phyloP scores from a whole-genome alignment of 2,888 invertebrate genomes.

The Smittia sp. region DNA sequence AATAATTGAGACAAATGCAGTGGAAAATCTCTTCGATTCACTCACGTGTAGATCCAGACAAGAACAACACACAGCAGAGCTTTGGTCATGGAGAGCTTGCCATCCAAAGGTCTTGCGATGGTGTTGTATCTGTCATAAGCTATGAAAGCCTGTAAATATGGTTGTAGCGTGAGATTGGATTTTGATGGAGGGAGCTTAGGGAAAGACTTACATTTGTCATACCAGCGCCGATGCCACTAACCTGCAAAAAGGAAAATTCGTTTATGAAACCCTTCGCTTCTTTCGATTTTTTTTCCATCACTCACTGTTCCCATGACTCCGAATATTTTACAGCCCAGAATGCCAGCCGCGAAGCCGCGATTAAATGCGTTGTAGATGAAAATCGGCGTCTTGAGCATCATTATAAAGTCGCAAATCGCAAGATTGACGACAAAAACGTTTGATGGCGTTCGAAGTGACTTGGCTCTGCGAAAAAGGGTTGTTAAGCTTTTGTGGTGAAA shows the following conservation, averaged over 20 bases:
- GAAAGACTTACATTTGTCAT: background rate
- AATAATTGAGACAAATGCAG: no score
- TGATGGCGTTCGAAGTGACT: conserved; percentile 60
- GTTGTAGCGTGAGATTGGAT: background rate
- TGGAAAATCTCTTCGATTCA: background rate
- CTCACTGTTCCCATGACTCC: conserved; percentile 65
- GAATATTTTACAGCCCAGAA: conserved; percentile 73
- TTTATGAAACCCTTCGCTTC: background rate
- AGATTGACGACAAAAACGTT: conserved; percentile 81
- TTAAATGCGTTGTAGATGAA: conserved; percentile 82
- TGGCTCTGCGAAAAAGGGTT: conserved; percentile 46
- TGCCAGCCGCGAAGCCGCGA: conserved; percentile 71
- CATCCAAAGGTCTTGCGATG: conserved; percentile 79
- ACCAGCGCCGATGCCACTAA: background rate
- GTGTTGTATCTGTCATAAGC: conserved; percentile 56
- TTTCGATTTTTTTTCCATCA: background rate
- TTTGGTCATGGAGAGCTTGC: conserved; percentile 76
- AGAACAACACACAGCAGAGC: conserved; percentile 69
- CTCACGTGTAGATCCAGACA: conserved; percentile 58
- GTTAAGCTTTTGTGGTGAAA: conserved; percentile 61
- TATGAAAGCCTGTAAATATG: conserved; percentile 9
- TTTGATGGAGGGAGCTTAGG: background rate
- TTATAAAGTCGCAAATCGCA: conserved; percentile 78
- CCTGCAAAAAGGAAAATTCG: background rate
- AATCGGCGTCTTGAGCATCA: conserved; percentile 83